Conservation (phyloP, 35 echinoderm and acorn worm genomes). For the Ptychodera flava region DNA sequence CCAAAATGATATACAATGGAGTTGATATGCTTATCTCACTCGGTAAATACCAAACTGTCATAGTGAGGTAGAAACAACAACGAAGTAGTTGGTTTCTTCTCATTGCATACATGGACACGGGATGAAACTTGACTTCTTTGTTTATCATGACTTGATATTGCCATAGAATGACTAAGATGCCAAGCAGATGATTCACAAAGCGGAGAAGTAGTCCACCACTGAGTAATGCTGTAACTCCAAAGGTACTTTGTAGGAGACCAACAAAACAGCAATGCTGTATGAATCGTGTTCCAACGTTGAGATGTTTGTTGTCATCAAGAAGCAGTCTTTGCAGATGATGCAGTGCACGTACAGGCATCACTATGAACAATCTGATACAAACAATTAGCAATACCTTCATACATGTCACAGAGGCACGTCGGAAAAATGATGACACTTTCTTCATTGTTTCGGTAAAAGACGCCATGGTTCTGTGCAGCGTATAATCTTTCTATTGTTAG, state of each 20-base stretch:
- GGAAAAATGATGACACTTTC: no score
- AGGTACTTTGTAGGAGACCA: not conserved
- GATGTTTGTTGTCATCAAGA: not conserved
- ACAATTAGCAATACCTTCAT: no score
- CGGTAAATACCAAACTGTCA: not conserved
- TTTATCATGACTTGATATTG: not conserved
- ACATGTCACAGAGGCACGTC: no score
- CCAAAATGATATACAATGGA: not conserved
- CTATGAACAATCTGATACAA: not conserved
- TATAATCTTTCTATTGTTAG: no score
- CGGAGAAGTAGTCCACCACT: not conserved
- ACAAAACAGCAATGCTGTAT: not conserved
- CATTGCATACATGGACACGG: not conserved
- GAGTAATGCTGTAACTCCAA: not conserved
- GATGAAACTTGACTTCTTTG: not conserved
- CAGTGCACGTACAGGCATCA: not conserved
- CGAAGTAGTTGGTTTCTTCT: not conserved
- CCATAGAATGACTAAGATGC: not conserved
- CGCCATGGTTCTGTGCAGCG: no score
- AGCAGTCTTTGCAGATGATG: not conserved
- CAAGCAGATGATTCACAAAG: not conserved
- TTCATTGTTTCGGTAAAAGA: no score
- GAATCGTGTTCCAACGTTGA: not conserved
- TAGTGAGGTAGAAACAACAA: not conserved
- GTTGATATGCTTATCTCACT: not conserved